Base-by-base conservation (phyloP, 2,888 invertebrate genomes). In the Chorisops tibialis region DNA sequence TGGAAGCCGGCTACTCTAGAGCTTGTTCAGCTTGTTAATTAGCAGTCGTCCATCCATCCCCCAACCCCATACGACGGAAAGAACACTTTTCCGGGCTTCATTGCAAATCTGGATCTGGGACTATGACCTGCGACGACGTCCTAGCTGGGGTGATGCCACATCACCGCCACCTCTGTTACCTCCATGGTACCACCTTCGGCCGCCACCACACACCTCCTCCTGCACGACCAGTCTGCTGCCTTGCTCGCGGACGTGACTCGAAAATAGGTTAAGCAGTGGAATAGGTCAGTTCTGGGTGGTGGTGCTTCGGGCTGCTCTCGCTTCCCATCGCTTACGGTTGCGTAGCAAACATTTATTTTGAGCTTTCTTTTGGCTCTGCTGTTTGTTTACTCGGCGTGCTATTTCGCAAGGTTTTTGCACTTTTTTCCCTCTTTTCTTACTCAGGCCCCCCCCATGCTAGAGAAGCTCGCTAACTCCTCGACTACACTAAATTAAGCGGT, bases 191-290 rank as follows among this genome's bases (percentile, higher is more conserved):
- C 43, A 24, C 43, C 45, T 16, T 30, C 56, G 9, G 7, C 30
- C 43, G 18, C 45, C 45, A 43, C 24, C 56, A n/a, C n/a, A 14
- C 3, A 22, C 45, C 11, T 56, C 45, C 18, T 12, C 43, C 16
- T 45, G 9, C 30, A 30, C 30, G 30, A 30, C 30, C 7, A 30
- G 7, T 7, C 5, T 30, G 5, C 30, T 9, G 30, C 30, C 30
- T 30, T 2, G 30, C 30, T 7, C 30, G 56, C 59, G 47, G 48
- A 59, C 59, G 48, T 59, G 48, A 59, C 48, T 50, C 30, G 41
- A 59, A 59, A 59, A 59, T 50, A 50, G 50, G 59, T 49, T 59
- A 50, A 59, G 50, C 48, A 19, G 39, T 59, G 50, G 59, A 59
- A 50, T 59, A 59, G 59, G 59, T 59, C 59, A 59, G 59, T 59